A percentile compares a stretch with the other conserved stretches of the same genome.
Evolutionary conservation across 2,113 vertebrate genomes (phyloP).

Genomic region (Microtus ochrogaster): DNA sequence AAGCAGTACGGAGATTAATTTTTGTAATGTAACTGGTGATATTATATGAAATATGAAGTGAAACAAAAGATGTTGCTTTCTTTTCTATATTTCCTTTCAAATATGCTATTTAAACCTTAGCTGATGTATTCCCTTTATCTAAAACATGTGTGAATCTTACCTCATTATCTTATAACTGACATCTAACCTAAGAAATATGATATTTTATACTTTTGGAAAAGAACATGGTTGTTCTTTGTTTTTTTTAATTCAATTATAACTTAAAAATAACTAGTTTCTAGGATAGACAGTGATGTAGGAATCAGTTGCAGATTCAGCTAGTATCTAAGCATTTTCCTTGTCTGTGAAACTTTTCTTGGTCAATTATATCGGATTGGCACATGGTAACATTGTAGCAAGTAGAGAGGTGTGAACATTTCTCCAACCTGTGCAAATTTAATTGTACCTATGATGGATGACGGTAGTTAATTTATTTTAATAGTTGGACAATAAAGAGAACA

Average conservation of each 20-base stretch:
- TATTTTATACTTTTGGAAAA: conserved; percentile 33
- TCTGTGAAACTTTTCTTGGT: conserved; percentile 11
- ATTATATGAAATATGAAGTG: conserved; percentile 10
- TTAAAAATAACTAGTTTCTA: conserved; percentile 13
- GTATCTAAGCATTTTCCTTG: not conserved
- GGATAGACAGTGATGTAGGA: not conserved
- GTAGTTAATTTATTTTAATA: not conserved
- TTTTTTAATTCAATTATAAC: not conserved
- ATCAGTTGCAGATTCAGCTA: not conserved
- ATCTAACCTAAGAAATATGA: not conserved
- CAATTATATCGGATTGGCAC: not conserved
- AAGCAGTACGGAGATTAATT: not conserved
- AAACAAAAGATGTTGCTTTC: conserved; percentile 2
- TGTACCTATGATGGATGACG: not conserved
- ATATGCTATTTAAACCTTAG: not conserved
- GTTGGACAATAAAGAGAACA: not conserved
- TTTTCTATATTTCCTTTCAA: not conserved
- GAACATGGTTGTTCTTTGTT: not conserved
- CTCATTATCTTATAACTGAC: not conserved
- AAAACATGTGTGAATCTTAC: not conserved
- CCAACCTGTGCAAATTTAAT: not conserved
- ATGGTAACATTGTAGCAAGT: not conserved
- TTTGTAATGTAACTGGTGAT: not conserved
- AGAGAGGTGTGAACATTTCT: not conserved
- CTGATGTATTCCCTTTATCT: not conserved